Evolutionary conservation across 2,888 invertebrate species (phyloP), one percentile per base, ranked within the genome.

Genomic region (Aleiodes testaceus): DNA sequence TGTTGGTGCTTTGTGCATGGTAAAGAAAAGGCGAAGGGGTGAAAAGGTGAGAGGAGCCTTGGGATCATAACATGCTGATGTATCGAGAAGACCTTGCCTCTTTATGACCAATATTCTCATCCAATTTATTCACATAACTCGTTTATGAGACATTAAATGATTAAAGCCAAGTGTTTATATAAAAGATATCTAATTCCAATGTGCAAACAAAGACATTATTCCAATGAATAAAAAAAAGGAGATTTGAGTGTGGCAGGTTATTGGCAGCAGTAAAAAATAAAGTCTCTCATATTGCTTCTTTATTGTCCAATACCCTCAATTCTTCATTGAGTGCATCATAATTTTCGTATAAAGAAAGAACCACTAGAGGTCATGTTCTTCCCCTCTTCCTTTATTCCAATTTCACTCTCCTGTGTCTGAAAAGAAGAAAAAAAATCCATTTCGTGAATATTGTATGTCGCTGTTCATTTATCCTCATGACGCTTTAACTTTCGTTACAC

Each of bases 381-480:
- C 55, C 55, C 1, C 26, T 22, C 36, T 7, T 5, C 14, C 14
- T n/a, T 36, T 3, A 30, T 55, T 55, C 16, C 22, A 30, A 55
- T 30, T 36, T 22, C 30, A 30, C 55, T 55, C 14, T 36, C 9
- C n/a, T n/a, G 36, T 36, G 36, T 6, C 36, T 11, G 9, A 6
- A 4, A 3, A 4, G 3, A 5, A 36, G 11, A 14, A 30, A 55
- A 30, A 55, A 30, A 30, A 22, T 16, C 16, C 14, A 12, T 26
- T 5, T 22, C 6, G n/a, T 14, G 36, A 55, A 55, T 55, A 55
- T 30, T 26, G 55, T 30, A 55, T 55, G 30, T 9, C 44, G 7
- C 36, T 61, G 5, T 59, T 61, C 36, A 61, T 61, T 61, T 44
- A 14, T 20, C 14, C 20, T 63, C 20, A 63, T n/a, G 20, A 11